phyloP scores from a whole-genome alignment of 2,888 invertebrate species.

The Colletes collaris region DNA sequence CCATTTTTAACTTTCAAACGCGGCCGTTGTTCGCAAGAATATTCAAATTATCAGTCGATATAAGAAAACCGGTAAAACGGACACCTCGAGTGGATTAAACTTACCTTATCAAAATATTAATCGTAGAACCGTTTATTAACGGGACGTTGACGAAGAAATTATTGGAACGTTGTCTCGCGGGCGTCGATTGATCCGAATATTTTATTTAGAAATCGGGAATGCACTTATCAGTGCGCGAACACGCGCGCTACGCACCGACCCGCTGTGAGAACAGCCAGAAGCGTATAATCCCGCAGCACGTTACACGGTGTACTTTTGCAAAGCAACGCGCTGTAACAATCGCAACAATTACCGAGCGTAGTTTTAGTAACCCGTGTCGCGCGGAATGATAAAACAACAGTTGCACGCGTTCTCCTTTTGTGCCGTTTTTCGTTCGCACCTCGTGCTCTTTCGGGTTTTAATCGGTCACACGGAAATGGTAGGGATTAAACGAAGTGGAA shows the following conservation, averaged over 20 bases:
- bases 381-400: conserved; percentile 1
- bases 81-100: no score
- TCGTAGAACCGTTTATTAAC: no score
- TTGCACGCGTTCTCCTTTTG: no score
- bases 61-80: no score
- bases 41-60: no score
- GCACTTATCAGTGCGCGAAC: conserved; percentile 20
- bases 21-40: background rate
- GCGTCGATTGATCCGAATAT: background rate
- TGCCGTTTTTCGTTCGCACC: background rate
- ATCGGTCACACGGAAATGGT: background rate
- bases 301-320: conserved; percentile 9
- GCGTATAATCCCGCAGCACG: conserved; percentile 15
- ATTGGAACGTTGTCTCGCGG: background rate
- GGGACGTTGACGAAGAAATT: no score
- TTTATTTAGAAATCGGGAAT: conserved; percentile 11
- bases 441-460: background rate
- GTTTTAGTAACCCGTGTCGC: conserved; percentile 3
- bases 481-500: background rate
- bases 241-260: conserved; percentile 4
- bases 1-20: conserved; percentile 14
- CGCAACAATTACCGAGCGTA: conserved; percentile 3
- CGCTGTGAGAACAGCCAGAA: conserved; percentile 1
- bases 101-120: no score
- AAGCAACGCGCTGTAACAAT: conserved; percentile 1